Evolutionary conservation across 2,888 invertebrate species (phyloP), one percentile per base, ranked within the genome.

Genomic region (Orthosia gothica): DNA sequence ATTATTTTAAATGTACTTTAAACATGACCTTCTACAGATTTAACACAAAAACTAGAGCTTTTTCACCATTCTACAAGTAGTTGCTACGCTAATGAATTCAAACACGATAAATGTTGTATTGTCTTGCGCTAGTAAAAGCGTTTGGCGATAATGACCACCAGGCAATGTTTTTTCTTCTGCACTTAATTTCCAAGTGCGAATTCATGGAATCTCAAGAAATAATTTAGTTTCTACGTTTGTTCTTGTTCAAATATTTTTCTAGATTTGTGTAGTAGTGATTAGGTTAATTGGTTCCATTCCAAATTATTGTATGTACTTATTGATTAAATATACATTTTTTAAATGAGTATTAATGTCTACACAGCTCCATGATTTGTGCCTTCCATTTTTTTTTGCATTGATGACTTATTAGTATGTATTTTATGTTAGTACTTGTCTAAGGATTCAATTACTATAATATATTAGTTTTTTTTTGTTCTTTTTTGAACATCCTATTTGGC

Each of bases 281-380:
- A 72, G 57, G 40, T 7, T 66, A 26, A 47, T 67, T 81, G 49
- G 47, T 63, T 49, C 2, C 7, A 64, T 59, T 72, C 15, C 13
- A 62, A 26, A n/a, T 20, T 45, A 49, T 61, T 66, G 3, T 26
- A 59, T 66, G 67, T 81, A 78, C 67, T 81, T 81, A 81, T 80
- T 76, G 52, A 40, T 59, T 23, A n/a, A 13, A 32, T n/a, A 59
- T 40, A 32, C n/a, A 40, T 40, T n/a, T n/a, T 20, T 45, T 13
- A 55, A 7, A 2, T 47, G 9, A 5, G 47, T 59, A 59, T 40
- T 13, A 40, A n/a, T 32, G 40, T n/a, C 18, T n/a, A 52, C n/a
- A n/a, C 15, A 54, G 54, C 18, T 59, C 15, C 13, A 73, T 64
- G 13, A 54, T 52, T 77, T 52, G n/a, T 75, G 20, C 57, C 18